Evolutionary conservation across 64 coral and sea anemone genomes (phyloP).

Genomic region (Cladopsammia gracilis): DNA sequence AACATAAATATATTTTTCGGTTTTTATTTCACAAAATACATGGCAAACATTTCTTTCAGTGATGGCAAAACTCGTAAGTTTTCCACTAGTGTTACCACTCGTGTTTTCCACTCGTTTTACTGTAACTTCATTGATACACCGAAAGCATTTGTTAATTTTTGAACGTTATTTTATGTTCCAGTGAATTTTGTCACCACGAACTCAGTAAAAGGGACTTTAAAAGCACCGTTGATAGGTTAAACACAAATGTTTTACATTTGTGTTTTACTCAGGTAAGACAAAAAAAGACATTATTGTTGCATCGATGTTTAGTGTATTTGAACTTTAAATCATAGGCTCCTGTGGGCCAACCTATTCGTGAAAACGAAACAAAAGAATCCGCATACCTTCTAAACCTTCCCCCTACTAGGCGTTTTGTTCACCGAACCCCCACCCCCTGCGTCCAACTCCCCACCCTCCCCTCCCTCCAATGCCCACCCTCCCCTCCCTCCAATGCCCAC

Average conservation of each 20-base stretch:
- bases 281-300: neutral
- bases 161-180: conserved; percentile 28
- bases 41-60: too few species aligned
- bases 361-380: neutral
- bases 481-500: too few species aligned
- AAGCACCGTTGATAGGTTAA: conserved; percentile 83
- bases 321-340: neutral
- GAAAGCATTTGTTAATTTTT: neutral
- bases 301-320: neutral
- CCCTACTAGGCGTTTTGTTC: too few species aligned
- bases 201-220: conserved; percentile 87
- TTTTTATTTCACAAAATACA: too few species aligned
- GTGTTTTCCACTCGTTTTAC: neutral
- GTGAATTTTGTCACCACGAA: conserved; percentile 95
- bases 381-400: too few species aligned
- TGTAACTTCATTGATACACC: neutral
- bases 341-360: too few species aligned
- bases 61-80: too few species aligned
- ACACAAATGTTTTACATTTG: conserved; percentile 92
- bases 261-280: conserved; percentile 91
- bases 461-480: too few species aligned
- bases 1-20: too few species aligned
- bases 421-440: too few species aligned
- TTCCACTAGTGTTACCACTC: too few species aligned
- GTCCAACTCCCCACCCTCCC: too few species aligned